phyloP scores from a whole-genome alignment of 2,113 vertebrate species.

The Colaptes auratus region DNA sequence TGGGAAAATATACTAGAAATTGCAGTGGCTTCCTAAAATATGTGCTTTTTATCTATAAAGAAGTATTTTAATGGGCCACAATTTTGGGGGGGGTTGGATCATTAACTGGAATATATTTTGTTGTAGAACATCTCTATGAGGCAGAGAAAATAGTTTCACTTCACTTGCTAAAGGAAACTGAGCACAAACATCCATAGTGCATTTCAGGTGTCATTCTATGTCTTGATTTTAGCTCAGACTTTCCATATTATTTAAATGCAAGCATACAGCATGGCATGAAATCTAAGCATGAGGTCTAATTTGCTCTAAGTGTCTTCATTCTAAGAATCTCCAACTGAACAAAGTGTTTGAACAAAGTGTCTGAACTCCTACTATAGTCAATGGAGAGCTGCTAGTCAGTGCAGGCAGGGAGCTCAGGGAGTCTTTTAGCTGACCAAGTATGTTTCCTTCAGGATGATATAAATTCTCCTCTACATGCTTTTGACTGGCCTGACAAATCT shows the following conservation, averaged over 20 bases:
- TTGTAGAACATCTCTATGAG: background rate
- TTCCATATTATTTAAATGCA: background rate
- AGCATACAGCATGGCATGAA: background rate
- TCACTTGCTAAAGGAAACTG: background rate
- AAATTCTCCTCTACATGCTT: background rate
- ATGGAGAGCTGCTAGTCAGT: background rate
- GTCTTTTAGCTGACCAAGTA: background rate
- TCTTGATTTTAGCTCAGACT: background rate
- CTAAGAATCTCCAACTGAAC: background rate
- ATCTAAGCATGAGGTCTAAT: background rate
- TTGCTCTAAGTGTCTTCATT: background rate
- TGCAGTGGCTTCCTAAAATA: background rate
- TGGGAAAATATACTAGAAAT: background rate
- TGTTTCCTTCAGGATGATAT: background rate
- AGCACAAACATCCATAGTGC: background rate
- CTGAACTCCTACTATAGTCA: background rate
- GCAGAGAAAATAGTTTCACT: background rate
- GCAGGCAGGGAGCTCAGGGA: background rate
- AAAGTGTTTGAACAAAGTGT: background rate
- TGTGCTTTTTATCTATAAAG: background rate
- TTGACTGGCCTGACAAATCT: background rate
- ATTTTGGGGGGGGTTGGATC: background rate
- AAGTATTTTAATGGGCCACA: background rate
- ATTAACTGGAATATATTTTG: background rate
- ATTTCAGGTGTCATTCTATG: background rate